A percentile compares a stretch with the other conserved stretches of the same genome.
phyloP scores from a whole-genome alignment of 2,113 vertebrate genomes.

The Corydoras maculifer region DNA sequence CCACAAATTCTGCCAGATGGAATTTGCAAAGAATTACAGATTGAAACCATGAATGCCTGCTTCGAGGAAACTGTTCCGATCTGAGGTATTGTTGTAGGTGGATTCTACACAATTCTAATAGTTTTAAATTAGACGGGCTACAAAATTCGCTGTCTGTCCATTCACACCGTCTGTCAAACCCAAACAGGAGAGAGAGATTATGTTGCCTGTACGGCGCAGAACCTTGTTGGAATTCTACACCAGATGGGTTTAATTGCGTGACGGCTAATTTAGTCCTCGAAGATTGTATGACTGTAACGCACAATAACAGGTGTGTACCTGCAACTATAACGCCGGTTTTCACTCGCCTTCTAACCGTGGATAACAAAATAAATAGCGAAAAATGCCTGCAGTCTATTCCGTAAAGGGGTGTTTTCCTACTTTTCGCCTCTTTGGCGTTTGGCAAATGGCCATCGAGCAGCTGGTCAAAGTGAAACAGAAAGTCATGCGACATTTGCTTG shows the following conservation, averaged over 20 bases:
- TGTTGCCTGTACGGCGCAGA: neutral
- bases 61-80: too few species aligned
- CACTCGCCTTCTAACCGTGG: conserved; percentile 3
- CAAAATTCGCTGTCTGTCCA: too few species aligned
- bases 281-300: conserved; percentile 9
- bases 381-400: conserved; percentile 59
- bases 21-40: conserved; percentile 3
- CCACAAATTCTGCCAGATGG: neutral
- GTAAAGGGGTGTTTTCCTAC: conserved; percentile 24
- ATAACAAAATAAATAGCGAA: neutral
- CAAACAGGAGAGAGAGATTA: neutral
- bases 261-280: conserved; percentile 45
- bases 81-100: too few species aligned
- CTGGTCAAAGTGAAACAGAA: conserved; percentile 49
- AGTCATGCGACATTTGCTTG: conserved; percentile 50
- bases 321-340: conserved; percentile 5
- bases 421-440: conserved; percentile 4
- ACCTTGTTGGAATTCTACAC: conserved; percentile 14
- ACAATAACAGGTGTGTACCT: conserved; percentile 13
- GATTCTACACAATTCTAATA: too few species aligned
- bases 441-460: conserved; percentile 59
- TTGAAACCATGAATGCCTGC: too few species aligned
- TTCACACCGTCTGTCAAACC: too few species aligned
- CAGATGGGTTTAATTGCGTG: conserved; percentile 57
- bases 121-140: too few species aligned